Percentiles rank a stretch among this genome's conserved stretches.
phyloP scores from a whole-genome alignment of 1,140 invertebrate species.

The Homarus americanus region DNA sequence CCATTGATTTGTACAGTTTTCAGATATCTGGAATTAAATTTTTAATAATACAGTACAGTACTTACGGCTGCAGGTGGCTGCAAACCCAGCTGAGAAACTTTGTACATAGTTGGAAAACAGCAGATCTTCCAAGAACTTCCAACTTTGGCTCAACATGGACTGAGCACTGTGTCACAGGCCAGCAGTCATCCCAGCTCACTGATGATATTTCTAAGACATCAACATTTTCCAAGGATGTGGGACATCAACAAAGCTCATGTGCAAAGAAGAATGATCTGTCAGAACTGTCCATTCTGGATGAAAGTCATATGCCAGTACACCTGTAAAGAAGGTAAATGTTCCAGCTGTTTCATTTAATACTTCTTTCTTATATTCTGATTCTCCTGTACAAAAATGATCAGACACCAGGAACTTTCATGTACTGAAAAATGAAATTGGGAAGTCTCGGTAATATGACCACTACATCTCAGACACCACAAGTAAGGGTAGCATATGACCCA shows the following conservation, averaged over 20 bases:
- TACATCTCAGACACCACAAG: neutral
- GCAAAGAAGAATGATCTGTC: slow-evolving; percentile 5
- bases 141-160: neutral
- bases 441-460: neutral
- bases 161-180: neutral
- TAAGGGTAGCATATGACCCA: neutral
- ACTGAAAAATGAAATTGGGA: neutral
- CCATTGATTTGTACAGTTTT: neutral
- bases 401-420: neutral
- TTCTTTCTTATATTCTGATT: neutral
- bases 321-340: slow-evolving; percentile 15
- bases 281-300: slow-evolving; percentile 56
- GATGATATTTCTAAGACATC: neutral
- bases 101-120: slow-evolving; percentile 58
- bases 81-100: slow-evolving; percentile 59
- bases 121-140: slow-evolving; percentile 42
- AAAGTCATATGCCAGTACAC: slow-evolving; percentile 23
- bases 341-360: slow-evolving; percentile 19
- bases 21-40: no score
- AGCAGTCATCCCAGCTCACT: neutral
- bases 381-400: neutral
- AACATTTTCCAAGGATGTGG: neutral
- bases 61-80: slow-evolving; percentile 54
- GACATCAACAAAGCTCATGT: neutral
- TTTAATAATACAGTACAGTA: no score